A percentile compares a stretch with the other conserved stretches of the same genome.
These are phyloP conservation scores for Solenodon paradoxus DNA, from an alignment of 2,113 vertebrate genomes.

Conservation along the genomic window DNA sequence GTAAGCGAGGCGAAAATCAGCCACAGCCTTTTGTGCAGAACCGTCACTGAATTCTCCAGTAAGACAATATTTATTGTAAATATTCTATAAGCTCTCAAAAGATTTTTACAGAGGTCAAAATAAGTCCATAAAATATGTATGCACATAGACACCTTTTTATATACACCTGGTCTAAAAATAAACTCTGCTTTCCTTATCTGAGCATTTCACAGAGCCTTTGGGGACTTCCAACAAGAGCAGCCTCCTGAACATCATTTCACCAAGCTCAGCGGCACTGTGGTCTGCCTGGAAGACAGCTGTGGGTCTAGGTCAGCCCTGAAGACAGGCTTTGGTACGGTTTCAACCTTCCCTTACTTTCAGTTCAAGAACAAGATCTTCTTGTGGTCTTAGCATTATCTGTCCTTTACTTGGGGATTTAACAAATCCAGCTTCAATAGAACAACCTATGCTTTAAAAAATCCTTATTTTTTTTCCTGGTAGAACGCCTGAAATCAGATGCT, in stretches of 20 bases:
- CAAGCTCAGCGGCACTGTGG: not conserved
- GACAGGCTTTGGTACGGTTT: not conserved
- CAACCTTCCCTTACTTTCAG: not conserved
- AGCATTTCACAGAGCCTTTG: not conserved
- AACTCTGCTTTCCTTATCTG: not conserved
- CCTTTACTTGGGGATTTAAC: not conserved
- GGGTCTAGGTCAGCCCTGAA: not conserved
- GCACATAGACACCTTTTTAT: not conserved
- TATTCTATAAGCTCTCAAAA: not conserved
- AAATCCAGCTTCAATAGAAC: not conserved
- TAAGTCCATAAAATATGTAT: not conserved
- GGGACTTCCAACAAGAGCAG: not conserved
- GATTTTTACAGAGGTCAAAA: slow-evolving; percentile 17
- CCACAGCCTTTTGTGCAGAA: not conserved
- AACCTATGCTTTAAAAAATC: not conserved
- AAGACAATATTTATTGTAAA: not conserved
- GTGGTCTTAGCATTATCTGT: not conserved
- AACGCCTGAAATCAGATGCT: not conserved
- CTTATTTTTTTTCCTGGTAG: not conserved
- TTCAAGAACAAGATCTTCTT: not conserved
- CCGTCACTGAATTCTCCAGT: not conserved
- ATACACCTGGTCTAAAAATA: not conserved
- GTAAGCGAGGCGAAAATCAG: not conserved
- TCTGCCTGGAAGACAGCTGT: not conserved
- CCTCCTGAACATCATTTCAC: not conserved